phyloP scores from a whole-genome alignment of 53 echinoderm and acorn worm genomes.

The Stichopus horrens region DNA sequence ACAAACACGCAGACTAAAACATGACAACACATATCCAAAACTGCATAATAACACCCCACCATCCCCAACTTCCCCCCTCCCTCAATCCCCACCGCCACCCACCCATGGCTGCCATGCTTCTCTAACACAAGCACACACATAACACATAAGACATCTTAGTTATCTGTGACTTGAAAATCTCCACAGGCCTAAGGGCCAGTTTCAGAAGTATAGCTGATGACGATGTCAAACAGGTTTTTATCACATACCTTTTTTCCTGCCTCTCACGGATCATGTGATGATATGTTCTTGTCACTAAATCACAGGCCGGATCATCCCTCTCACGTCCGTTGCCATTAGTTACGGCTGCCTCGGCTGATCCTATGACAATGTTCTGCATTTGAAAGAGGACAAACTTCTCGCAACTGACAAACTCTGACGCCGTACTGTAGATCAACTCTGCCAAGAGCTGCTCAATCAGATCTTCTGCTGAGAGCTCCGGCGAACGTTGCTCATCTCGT shows the following conservation, averaged over 20 bases:
- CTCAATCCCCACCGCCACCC: too few species aligned
- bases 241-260: conserved; percentile 62
- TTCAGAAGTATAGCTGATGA: too few species aligned
- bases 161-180: not conserved
- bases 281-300: conserved; percentile 79
- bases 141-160: not conserved
- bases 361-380: conserved; percentile 66
- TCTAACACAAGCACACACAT: not conserved
- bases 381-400: conserved; percentile 56
- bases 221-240: not conserved
- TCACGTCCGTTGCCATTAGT: conserved; percentile 30
- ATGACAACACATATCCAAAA: too few species aligned
- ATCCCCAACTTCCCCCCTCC: too few species aligned
- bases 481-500: conserved; percentile 50
- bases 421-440: conserved; percentile 47
- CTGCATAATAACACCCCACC: too few species aligned
- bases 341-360: conserved; percentile 72
- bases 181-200: too few species aligned
- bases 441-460: conserved; percentile 59
- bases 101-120: not conserved
- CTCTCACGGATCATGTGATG: conserved; percentile 72
- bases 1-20: too few species aligned
- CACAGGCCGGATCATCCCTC: conserved; percentile 81
- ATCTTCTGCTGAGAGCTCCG: conserved; percentile 66
- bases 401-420: conserved; percentile 55